Conservation (phyloP, 1,140 invertebrate genomes). For the Trichomalopsis sarcophagae region DNA sequence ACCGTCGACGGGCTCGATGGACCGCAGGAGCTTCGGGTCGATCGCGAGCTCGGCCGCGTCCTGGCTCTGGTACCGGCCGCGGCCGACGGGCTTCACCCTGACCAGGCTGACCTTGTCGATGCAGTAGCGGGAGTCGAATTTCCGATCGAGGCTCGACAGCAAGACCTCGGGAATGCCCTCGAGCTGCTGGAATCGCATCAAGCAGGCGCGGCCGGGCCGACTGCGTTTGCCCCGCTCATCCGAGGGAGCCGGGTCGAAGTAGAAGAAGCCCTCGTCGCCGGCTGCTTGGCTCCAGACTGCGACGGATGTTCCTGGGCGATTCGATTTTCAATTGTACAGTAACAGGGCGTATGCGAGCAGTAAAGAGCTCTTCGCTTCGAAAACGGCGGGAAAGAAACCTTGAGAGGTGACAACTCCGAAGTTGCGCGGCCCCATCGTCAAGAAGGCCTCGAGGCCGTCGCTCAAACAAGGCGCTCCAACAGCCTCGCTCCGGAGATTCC, state of each 20-base stretch:
- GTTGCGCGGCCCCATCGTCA: conserved; percentile 50
- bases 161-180: conserved; percentile 58
- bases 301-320: neutral
- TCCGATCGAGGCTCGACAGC: conserved; percentile 56
- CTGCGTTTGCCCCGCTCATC: conserved; percentile 53
- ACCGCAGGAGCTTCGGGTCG: conserved; percentile 53
- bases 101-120: conserved; percentile 61
- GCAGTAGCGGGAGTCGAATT: conserved; percentile 61
- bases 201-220: conserved; percentile 56
- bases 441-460: conserved; percentile 60
- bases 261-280: conserved; percentile 56
- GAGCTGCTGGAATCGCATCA: conserved; percentile 60
- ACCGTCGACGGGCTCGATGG: conserved; percentile 54
- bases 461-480: conserved; percentile 59
- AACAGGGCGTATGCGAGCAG: no score
- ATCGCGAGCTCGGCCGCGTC: conserved; percentile 3
- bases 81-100: conserved; percentile 46
- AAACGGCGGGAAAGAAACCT: neutral
- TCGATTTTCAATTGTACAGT: neutral
- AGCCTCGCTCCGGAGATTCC: conserved; percentile 60
- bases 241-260: conserved; percentile 60
- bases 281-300: conserved; percentile 58
- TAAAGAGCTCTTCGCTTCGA: no score
- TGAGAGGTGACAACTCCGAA: conserved; percentile 64
- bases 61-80: neutral